Evolutionary conservation across 2,113 vertebrate genomes (phyloP), one percentile per base, ranked within the genome.

Genomic region (Takifugu flavidus): DNA sequence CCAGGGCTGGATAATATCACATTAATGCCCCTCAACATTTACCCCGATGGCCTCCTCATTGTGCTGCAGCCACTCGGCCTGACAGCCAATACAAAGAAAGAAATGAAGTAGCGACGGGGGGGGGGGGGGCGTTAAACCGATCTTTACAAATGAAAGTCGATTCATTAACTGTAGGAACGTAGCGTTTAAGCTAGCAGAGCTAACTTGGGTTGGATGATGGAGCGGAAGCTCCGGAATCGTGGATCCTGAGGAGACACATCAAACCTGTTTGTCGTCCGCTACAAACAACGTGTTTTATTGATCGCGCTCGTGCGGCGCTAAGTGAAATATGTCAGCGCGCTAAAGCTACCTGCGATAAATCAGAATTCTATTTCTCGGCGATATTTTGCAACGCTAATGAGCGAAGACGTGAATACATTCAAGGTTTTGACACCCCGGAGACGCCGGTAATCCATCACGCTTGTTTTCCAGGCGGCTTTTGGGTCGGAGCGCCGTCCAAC

Each of bases 11-110:
- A 70, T 76, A 70, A 82, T 82, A 71, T 72, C 57, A 65, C 72
- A 72, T 82, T 81, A 83, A 80, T 75, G 77, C 68, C 54, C 62
- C 75, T 72, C 50, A 70, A 61, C 76, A 65, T 81, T 62, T 75
- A 63, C 62, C 63, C 43, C 44, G 53, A 72, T 59, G 49, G 59
- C 52, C 62, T 62, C 61, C 62, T 62, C 61, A 63, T 77, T 72
- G 67, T 50, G 61, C 52, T 47, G 45, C 45, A 75, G 60, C 74
- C 56, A 68, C 66, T 80, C 52, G 47, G 77, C 46, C 3, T 80
- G 82, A 83, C 74, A 74, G 82, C 57, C 77, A 59, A 67, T 59
- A 63, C 44, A 43, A 27, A 58, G 26, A 27, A 29, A 46, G 44
- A 56, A 53, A 46, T 15, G 4, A 1, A 27, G 52, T 31, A 45